These are phyloP conservation scores for Sarcophaga subvicina DNA, from an alignment of 2,888 invertebrate species.

Conservation along the genomic window DNA sequence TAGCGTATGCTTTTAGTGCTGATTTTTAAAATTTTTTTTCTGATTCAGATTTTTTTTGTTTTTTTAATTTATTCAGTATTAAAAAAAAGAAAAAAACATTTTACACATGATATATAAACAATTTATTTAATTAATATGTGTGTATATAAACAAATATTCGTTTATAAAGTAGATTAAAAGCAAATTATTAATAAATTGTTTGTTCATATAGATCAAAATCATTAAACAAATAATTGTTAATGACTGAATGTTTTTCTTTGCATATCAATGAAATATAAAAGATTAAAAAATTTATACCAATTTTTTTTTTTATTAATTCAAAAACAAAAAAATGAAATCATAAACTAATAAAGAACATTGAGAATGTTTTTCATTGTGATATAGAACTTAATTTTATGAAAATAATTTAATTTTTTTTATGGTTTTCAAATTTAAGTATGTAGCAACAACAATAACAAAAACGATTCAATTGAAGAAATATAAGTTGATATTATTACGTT, in stretches of 20 bases:
- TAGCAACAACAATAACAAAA: too few relatives aligned
- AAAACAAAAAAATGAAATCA: too few relatives aligned
- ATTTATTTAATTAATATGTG: background rate
- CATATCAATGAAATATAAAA: background rate
- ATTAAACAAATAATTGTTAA: background rate
- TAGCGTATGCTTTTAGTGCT: conserved; percentile 24
- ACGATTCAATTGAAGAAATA: too few relatives aligned
- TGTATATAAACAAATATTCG: background rate
- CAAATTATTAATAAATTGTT: background rate
- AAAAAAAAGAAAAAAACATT: background rate
- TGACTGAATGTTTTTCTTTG: background rate
- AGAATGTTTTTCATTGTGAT: too few relatives aligned
- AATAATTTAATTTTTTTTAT: too few relatives aligned
- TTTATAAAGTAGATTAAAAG: conserved; percentile 10
- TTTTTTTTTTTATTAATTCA: too few relatives aligned
- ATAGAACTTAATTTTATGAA: too few relatives aligned
- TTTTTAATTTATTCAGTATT: background rate
- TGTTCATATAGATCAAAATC: background rate
- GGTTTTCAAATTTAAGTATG: too few relatives aligned
- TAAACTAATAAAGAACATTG: too few relatives aligned
- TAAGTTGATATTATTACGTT: too few relatives aligned
- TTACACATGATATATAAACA: background rate
- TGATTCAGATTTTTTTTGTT: background rate
- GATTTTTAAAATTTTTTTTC: background rate
- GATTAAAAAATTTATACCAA: too few relatives aligned